phyloP scores from a whole-genome alignment of 2,888 invertebrate species.

The Agonum fuliginosum region DNA sequence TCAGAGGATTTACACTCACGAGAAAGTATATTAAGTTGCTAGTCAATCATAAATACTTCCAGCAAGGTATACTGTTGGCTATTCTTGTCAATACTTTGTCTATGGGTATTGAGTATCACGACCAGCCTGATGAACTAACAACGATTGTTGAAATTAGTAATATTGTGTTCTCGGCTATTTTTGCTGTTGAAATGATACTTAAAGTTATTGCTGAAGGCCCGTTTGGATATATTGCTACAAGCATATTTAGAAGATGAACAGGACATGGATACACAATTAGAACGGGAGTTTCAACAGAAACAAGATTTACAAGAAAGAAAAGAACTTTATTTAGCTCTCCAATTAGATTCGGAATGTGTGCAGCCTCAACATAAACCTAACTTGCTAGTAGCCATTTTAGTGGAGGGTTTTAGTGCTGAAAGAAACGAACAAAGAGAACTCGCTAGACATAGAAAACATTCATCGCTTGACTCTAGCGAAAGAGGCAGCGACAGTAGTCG shows the following conservation, averaged over 20 bases:
- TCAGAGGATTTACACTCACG: conserved; percentile 73
- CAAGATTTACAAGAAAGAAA: conserved; percentile 85
- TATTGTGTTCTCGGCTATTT: conserved; percentile 96
- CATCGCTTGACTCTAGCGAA: conserved; percentile 70
- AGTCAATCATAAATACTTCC: conserved; percentile 97
- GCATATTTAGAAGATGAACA: conserved; percentile 88
- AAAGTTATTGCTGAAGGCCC: conserved; percentile 97
- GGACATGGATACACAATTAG: conserved; percentile 94
- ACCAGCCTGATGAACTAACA: conserved; percentile 96
- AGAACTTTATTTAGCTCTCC: conserved; percentile 81
- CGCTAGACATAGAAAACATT: conserved; percentile 85
- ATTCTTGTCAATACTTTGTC: conserved; percentile 98
- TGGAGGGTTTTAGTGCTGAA: conserved; percentile 99
- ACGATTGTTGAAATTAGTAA: conserved; percentile 97
- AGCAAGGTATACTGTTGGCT: conserved; percentile 95
- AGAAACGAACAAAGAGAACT: conserved; percentile 90
- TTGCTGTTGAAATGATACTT: conserved; percentile 97
- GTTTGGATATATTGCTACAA: conserved; percentile 96
- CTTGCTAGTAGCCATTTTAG: conserved; percentile 98
- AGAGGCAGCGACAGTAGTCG: conserved; percentile 70
- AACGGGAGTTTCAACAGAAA: conserved; percentile 88
- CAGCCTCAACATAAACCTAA: conserved; percentile 76
- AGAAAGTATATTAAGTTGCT: conserved; percentile 82
- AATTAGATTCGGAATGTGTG: conserved; percentile 75
- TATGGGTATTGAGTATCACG: conserved; percentile 99